Percentiles rank a stretch among this genome's conserved stretches.
phyloP scores from a whole-genome alignment of 2,113 vertebrate species.

The Erythrolamprus reginae region DNA sequence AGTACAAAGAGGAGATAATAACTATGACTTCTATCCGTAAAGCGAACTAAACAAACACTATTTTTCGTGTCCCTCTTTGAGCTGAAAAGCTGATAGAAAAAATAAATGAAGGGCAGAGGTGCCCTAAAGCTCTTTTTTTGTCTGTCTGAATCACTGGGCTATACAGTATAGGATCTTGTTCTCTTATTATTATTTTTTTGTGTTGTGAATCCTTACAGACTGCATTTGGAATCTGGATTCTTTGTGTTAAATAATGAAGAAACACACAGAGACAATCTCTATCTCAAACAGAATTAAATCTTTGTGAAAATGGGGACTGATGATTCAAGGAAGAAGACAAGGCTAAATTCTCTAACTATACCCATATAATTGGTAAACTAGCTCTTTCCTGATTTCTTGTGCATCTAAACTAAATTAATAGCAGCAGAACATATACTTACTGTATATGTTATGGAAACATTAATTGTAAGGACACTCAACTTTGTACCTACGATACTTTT shows the following conservation, averaged over 20 bases:
- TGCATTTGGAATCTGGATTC: background rate
- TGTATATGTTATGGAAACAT: background rate
- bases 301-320: background rate
- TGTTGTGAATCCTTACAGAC: background rate
- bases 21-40: background rate
- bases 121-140: background rate
- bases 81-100: background rate
- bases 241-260: background rate
- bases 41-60: background rate
- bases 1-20: background rate
- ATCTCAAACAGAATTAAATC: background rate
- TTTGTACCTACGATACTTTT: background rate
- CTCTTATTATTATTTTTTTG: slow-evolving; percentile 8
- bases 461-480: background rate
- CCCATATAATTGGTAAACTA: background rate
- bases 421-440: background rate
- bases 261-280: background rate
- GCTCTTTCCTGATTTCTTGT: background rate
- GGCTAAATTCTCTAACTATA: background rate
- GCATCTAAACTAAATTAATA: background rate
- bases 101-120: background rate
- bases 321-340: rapidly evolving
- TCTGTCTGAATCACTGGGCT: background rate
- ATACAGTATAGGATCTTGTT: background rate
- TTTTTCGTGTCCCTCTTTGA: background rate